Conservation (phyloP, 2,888 invertebrate species). For the Anthrax anthrax region DNA sequence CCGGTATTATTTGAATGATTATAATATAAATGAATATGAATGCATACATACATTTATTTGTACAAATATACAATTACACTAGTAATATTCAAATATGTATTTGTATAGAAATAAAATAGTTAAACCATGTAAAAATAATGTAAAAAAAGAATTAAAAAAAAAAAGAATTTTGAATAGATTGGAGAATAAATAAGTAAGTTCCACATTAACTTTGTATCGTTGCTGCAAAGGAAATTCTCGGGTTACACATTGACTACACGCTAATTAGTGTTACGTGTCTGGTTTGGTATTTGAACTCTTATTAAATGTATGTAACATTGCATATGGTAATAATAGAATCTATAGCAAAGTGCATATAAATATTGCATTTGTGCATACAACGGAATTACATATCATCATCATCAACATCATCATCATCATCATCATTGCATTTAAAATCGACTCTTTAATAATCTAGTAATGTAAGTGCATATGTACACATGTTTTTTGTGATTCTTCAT, state of each 20-base stretch:
- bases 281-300: constrained; percentile 4
- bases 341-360: not conserved
- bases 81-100: no score
- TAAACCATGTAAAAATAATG: no score
- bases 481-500: not conserved
- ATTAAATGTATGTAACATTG: not conserved
- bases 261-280: constrained; percentile 9
- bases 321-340: constrained; percentile 1
- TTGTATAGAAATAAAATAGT: no score
- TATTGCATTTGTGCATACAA: no score
- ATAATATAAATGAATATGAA: no score
- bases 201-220: not conserved
- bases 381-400: not conserved
- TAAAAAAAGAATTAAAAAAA: no score
- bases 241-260: constrained; percentile 2
- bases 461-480: no score
- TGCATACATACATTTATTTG: no score
- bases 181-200: not conserved
- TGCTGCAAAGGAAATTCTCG: constrained; percentile 1
- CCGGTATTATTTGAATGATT: not conserved
- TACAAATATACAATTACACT: no score
- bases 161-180: no score
- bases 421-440: not conserved
- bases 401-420: not conserved
- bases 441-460: no score